A percentile compares a stretch with the other conserved stretches of the same genome.
These are phyloP conservation scores for Prionace glauca DNA, from an alignment of 2,797 vertebrate genomes.

Conservation along the genomic window DNA sequence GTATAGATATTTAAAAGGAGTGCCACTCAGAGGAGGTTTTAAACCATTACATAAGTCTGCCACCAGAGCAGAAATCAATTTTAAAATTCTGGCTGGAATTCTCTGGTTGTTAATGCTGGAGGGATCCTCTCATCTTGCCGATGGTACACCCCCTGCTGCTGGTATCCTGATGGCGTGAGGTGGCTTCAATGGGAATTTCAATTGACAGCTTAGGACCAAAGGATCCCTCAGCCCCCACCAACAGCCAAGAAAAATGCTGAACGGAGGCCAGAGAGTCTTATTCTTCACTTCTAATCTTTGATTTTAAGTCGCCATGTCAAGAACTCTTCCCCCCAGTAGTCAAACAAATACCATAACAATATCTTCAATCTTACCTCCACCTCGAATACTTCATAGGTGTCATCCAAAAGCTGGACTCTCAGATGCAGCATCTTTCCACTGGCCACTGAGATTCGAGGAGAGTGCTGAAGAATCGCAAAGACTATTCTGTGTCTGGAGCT, in stretches of 20 bases:
- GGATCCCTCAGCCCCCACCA: too few species aligned
- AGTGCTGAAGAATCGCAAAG: too few species aligned
- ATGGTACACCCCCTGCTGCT: too few species aligned
- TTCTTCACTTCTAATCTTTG: background rate
- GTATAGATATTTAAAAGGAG: background rate
- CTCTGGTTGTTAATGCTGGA: too few species aligned
- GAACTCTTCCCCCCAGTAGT: background rate
- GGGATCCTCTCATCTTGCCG: too few species aligned
- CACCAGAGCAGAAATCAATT: background rate
- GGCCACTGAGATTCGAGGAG: background rate
- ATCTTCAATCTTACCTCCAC: constrained; percentile 61
- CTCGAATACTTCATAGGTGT: constrained; percentile 70
- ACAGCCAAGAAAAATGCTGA: too few species aligned
- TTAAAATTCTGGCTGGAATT: background rate
- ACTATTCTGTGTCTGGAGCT: background rate
- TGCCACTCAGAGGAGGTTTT: background rate
- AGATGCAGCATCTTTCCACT: constrained; percentile 62
- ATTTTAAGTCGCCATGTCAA: background rate
- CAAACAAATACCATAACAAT: constrained; percentile 41
- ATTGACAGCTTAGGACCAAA: too few species aligned
- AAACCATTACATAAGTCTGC: background rate
- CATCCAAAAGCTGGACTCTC: constrained; percentile 70
- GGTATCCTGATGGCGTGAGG: too few species aligned
- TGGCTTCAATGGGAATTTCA: too few species aligned
- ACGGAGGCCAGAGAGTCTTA: too few species aligned